Conservation (phyloP, 2,113 vertebrate genomes). For the Galemys pyrenaicus region DNA sequence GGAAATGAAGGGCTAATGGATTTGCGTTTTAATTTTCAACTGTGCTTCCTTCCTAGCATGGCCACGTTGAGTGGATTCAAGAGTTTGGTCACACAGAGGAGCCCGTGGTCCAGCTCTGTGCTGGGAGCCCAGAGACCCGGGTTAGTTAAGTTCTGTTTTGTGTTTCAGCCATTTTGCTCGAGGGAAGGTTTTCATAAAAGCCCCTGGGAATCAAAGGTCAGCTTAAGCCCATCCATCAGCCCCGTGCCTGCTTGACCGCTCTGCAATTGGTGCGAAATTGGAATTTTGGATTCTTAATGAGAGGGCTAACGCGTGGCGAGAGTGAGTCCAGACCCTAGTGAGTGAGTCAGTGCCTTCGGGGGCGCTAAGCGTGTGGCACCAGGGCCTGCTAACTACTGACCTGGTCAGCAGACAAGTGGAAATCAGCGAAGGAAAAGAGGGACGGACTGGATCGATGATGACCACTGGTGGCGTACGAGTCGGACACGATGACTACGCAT, state of each 20-base stretch:
- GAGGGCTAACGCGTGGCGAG: background rate
- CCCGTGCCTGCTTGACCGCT: background rate
- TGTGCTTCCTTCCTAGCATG: background rate
- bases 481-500: background rate
- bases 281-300: background rate
- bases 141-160: background rate
- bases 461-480: background rate
- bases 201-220: no score
- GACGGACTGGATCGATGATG: background rate
- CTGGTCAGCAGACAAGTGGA: no score
- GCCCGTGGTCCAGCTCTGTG: fast-evolving
- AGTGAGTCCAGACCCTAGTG: background rate
- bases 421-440: background rate
- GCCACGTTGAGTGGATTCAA: fast-evolving
- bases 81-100: fast-evolving
- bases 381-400: no score
- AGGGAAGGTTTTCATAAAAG: background rate
- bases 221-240: background rate
- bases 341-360: background rate
- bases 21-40: background rate
- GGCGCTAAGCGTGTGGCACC: background rate
- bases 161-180: background rate
- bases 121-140: background rate
- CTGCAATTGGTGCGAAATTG: background rate
- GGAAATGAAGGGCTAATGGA: background rate